These are phyloP conservation scores for Telmatochromis bifrenatus DNA, from an alignment of 2,113 vertebrate species.

Conservation along the genomic window DNA sequence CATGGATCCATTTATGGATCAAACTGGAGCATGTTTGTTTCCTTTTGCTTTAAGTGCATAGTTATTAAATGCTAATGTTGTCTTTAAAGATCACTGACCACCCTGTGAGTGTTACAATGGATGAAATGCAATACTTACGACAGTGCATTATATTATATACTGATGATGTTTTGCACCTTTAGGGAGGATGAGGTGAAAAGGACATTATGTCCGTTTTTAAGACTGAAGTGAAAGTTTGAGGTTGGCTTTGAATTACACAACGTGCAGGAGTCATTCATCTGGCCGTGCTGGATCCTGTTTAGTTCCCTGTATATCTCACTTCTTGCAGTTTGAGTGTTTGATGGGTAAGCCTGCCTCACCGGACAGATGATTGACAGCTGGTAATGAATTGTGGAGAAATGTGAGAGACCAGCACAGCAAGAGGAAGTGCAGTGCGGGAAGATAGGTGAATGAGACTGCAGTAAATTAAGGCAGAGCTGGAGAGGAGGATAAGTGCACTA, in stretches of 20 bases:
- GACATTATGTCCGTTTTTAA: not conserved
- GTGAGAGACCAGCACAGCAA: slow-evolving; percentile 57
- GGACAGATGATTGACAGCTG: slow-evolving; percentile 29
- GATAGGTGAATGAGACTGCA: slow-evolving; percentile 5
- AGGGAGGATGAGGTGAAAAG: not conserved
- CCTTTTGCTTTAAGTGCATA: not conserved
- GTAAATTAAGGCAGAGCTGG: slow-evolving; percentile 32
- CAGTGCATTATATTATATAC: not conserved
- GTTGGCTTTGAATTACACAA: not conserved
- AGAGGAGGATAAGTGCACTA: slow-evolving; percentile 14
- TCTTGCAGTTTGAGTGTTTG: not conserved
- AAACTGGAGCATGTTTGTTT: not conserved
- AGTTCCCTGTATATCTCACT: not conserved
- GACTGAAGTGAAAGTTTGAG: not conserved
- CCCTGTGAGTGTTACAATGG: not conserved
- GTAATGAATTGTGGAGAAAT: slow-evolving; percentile 35
- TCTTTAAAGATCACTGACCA: not conserved
- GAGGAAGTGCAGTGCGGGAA: slow-evolving; percentile 36
- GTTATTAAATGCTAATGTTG: not conserved
- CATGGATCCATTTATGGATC: fast-evolving
- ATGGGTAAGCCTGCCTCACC: not conserved
- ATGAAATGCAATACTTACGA: not conserved
- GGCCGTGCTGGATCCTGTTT: not conserved
- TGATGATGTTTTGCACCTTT: not conserved
- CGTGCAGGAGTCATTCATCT: not conserved